A percentile compares a stretch with the other conserved stretches of the same genome.
phyloP scores from a whole-genome alignment of 2,113 vertebrate genomes.

The Scomber japonicus region DNA sequence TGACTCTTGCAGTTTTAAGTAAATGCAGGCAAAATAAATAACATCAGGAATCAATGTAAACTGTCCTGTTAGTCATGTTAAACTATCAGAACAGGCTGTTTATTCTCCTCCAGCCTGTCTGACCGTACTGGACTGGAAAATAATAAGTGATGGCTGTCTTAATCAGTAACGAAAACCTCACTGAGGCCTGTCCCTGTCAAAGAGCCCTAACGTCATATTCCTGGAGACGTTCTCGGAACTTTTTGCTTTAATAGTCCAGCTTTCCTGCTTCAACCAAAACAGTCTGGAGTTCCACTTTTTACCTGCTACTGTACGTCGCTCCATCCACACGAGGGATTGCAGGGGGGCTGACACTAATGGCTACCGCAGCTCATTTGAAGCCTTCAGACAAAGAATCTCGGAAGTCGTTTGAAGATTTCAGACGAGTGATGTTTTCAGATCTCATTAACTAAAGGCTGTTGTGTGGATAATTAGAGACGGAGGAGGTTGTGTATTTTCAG shows the following conservation, averaged over 20 bases:
- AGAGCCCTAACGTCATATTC: constrained; percentile 64
- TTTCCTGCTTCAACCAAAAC: constrained; percentile 42
- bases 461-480: constrained; percentile 78
- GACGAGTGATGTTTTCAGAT: constrained; percentile 78
- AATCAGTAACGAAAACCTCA: constrained; percentile 79
- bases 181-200: constrained; percentile 57
- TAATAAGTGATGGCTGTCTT: constrained; percentile 80
- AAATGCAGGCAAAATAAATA: constrained; percentile 20
- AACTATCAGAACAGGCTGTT: constrained; percentile 53
- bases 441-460: constrained; percentile 81
- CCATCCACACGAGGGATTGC: constrained; percentile 40
- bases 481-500: constrained; percentile 70
- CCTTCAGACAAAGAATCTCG: constrained; percentile 67
- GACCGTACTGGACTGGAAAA: constrained; percentile 69
- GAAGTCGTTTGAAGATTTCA: constrained; percentile 77
- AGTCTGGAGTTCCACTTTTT: constrained; percentile 34
- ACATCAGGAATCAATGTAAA: constrained; percentile 44
- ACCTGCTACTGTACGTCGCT: constrained; percentile 45
- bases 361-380: constrained; percentile 64
- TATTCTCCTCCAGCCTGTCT: constrained; percentile 47
- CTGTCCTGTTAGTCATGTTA: constrained; percentile 51
- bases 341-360: constrained; percentile 55
- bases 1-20: constrained; percentile 13
- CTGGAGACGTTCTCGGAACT: constrained; percentile 46
- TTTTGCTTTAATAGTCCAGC: constrained; percentile 31